A percentile compares a stretch with the other conserved stretches of the same genome.
phyloP scores from a whole-genome alignment of 2,113 vertebrate species.

The Otus sunia region DNA sequence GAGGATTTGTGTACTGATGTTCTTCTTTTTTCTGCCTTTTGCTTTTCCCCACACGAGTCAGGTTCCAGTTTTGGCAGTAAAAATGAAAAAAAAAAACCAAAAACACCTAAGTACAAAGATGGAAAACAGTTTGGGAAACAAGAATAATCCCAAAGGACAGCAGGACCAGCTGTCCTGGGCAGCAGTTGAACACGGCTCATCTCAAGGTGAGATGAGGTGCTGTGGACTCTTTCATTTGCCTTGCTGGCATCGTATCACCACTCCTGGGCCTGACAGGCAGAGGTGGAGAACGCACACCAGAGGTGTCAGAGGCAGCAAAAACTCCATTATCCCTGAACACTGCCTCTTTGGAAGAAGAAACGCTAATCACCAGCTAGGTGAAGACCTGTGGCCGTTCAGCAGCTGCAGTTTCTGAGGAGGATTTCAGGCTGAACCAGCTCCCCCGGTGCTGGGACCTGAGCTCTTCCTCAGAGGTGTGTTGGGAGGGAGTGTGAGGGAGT shows the following conservation, averaged over 20 bases:
- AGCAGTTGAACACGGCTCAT: fast-evolving
- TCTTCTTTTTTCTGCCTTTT: background rate
- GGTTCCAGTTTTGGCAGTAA: background rate
- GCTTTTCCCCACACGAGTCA: background rate
- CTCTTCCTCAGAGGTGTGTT: background rate
- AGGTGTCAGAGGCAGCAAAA: background rate
- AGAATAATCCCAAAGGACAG: background rate
- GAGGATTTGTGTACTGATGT: background rate
- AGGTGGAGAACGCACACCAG: background rate
- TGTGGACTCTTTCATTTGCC: fast-evolving
- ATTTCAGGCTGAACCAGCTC: background rate
- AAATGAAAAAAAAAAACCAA: background rate
- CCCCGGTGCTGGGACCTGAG: fast-evolving
- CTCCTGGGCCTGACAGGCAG: background rate
- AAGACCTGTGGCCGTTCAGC: background rate
- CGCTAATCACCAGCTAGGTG: fast-evolving
- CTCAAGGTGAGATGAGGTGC: background rate
- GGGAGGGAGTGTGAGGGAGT: background rate
- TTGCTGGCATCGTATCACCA: fast-evolving
- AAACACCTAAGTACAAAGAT: background rate
- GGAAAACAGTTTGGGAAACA: background rate
- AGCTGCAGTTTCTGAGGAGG: background rate
- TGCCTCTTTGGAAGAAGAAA: background rate
- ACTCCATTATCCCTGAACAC: background rate
- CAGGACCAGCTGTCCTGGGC: background rate